Base-by-base conservation (phyloP, 2,113 vertebrate genomes). In the Tor tambroides region DNA sequence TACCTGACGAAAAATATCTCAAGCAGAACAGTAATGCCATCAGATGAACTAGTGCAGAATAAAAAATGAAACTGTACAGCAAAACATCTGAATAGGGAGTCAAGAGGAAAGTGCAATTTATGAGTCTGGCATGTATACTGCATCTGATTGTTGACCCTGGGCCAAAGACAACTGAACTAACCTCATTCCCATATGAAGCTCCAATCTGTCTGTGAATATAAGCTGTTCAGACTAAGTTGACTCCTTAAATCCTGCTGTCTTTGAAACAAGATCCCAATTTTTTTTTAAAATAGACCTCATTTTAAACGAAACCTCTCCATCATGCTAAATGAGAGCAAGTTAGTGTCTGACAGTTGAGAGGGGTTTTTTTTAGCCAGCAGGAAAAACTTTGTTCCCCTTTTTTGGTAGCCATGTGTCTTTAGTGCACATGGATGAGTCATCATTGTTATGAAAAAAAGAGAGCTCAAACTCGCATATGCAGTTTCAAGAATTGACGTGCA, bases 301-400 rank as follows among this genome's bases (percentile, higher is more conserved):
- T 86, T 71, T 72, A 41, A 69, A 14, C 23, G 12, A 79, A 86
- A 81, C 32, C 46, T 28, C 32, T 86, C 23, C 1, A 46, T 86
- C 85, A 77, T 12, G 21, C 6, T 30, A 67, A 65, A 35, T 81
- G 38, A 61, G 67, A 26, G 38, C 49, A 46, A 23, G 26, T 71
- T 49, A 78, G 14, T 77, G 63, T 35, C 15, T 46, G 83, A 30
- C 61, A 46, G 49, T 61, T 30, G 41, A 43, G 19, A 19, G 56
- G 9, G 6, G 1, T 12, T 65, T 19, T 59, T 76, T 78, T 79
- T 38, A 56, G 56, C n/a, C 38, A 6, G 38, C 67, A 74, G 65
- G 56, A 81, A 82, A 87, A 81, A 82, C n/a, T 7, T 41, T 26
- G 54, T 56, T 81, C 67, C 85, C 86, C 86, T 83, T 87, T 87